A percentile compares a stretch with the other conserved stretches of the same genome.
These are phyloP conservation scores for Onychostruthus taczanowskii DNA, from an alignment of 2,113 vertebrate species.

Conservation along the genomic window DNA sequence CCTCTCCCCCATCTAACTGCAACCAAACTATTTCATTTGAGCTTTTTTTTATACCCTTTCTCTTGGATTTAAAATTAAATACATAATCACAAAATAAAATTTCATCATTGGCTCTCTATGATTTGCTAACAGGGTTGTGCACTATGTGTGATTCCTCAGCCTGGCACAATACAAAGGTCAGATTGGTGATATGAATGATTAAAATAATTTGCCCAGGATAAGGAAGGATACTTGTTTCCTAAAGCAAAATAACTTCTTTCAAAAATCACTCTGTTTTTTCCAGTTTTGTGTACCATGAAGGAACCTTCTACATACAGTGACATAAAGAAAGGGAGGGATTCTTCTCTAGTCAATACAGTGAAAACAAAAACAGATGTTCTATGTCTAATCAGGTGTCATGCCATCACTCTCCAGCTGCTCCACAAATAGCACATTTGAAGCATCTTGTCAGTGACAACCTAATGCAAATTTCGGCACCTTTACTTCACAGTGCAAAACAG, in stretches of 20 bases:
- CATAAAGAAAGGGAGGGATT: neutral
- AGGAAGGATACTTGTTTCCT: neutral
- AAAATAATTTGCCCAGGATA: neutral
- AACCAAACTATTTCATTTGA: neutral
- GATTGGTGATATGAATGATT: neutral
- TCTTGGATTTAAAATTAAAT: neutral
- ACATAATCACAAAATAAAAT: neutral
- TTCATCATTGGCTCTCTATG: neutral
- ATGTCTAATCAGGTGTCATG: neutral
- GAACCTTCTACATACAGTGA: neutral
- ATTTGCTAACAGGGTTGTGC: neutral
- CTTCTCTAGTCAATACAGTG: neutral
- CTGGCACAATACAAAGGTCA: neutral
- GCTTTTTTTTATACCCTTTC: neutral
- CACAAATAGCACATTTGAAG: neutral
- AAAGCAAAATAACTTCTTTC: neutral
- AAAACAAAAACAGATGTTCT: neutral
- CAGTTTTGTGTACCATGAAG: neutral
- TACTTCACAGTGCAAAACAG: neutral
- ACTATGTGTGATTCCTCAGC: neutral
- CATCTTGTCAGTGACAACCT: neutral
- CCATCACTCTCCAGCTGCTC: neutral
- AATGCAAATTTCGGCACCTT: slow-evolving; percentile 34
- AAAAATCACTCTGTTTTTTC: neutral
- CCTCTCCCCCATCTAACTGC: neutral